Evolutionary conservation across 2,888 invertebrate genomes (phyloP).

Genomic region (Drosophila macrospina): DNA sequence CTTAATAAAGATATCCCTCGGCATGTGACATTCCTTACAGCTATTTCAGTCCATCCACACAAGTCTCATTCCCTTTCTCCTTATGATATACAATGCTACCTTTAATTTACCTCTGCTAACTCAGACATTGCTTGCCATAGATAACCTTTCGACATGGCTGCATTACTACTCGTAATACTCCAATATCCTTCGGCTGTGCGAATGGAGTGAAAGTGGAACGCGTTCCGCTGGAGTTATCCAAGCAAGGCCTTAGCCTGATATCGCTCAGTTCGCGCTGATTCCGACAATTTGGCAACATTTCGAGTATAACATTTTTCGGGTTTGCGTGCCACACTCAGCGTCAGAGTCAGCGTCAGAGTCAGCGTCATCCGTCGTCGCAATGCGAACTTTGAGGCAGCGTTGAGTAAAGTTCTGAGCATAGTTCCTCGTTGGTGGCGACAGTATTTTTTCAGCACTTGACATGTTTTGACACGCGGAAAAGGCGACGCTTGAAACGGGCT

Average conservation of each 20-base stretch:
- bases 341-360: constrained; percentile 51
- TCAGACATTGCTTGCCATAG: not conserved
- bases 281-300: constrained; percentile 63
- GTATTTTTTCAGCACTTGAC: constrained; percentile 78
- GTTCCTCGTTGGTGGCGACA: constrained; percentile 70
- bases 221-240: constrained; percentile 1
- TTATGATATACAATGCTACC: not conserved
- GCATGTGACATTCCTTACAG: not conserved
- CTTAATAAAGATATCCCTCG: not conserved
- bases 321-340: constrained; percentile 61
- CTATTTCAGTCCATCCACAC: not conserved
- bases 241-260: constrained; percentile 16
- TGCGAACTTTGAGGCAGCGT: constrained; percentile 61
- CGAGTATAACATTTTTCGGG: constrained; percentile 51
- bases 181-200: constrained; percentile 12
- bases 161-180: constrained; percentile 1
- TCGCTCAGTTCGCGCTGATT: constrained; percentile 30
- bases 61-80: not conserved
- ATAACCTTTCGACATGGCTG: constrained; percentile 13
- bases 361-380: constrained; percentile 71
- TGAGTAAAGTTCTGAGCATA: constrained; percentile 64
- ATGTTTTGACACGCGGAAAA: constrained; percentile 74
- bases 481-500: constrained; percentile 39
- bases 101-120: not conserved
- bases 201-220: constrained; percentile 21